Conservation (phyloP, 2,113 vertebrate species). For the Actenoides hombroni region DNA sequence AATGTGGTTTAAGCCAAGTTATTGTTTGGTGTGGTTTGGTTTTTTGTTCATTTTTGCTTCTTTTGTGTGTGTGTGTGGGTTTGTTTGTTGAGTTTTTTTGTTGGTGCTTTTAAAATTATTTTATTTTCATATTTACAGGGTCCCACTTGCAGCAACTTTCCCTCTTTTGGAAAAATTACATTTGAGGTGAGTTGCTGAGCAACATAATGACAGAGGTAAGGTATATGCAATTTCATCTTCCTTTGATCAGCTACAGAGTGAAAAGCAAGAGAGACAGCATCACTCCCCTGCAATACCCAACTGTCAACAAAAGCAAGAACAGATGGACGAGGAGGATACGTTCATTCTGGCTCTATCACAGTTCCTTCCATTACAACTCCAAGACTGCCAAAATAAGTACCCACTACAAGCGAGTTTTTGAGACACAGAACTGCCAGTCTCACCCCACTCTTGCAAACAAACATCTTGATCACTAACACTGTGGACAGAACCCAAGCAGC, state of each 20-base stretch:
- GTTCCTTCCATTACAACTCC: neutral
- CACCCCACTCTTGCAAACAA: neutral
- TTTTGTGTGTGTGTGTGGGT: no score
- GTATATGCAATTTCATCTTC: neutral
- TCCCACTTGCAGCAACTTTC: neutral
- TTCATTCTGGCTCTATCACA: neutral
- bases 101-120: no score
- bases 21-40: neutral
- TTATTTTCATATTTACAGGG: neutral
- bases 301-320: neutral
- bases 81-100: no score
- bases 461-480: neutral
- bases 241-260: neutral
- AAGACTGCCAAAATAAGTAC: neutral
- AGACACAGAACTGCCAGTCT: neutral
- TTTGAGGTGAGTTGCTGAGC: neutral
- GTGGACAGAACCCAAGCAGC: neutral
- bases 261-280: neutral
- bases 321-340: neutral
- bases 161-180: neutral
- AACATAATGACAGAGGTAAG: neutral
- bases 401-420: neutral
- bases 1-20: neutral
- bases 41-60: no score
- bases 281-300: neutral